A percentile compares a stretch with the other conserved stretches of the same genome.
These are phyloP conservation scores for Alaudala cheleensis DNA, from an alignment of 2,113 vertebrate species.

Conservation along the genomic window DNA sequence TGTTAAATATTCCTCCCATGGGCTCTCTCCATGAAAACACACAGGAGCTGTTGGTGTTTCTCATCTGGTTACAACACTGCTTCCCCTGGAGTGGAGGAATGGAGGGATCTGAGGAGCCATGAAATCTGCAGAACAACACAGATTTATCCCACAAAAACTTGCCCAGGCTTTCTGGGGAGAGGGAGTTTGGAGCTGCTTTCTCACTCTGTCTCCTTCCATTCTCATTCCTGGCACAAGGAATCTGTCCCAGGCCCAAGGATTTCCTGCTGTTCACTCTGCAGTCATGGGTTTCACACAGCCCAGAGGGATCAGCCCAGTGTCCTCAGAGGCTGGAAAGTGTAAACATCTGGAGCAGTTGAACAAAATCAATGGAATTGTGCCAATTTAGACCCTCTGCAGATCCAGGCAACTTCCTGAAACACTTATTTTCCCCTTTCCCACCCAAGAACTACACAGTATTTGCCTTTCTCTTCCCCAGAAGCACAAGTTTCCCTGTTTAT, in stretches of 20 bases:
- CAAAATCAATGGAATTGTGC: neutral
- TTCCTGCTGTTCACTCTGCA: neutral
- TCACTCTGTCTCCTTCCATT: neutral
- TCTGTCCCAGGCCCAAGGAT: neutral
- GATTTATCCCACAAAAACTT: neutral
- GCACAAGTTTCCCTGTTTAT: neutral
- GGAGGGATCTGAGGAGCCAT: neutral
- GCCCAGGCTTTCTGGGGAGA: neutral
- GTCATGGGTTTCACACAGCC: neutral
- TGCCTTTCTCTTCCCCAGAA: neutral
- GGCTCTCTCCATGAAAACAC: conserved; percentile 26
- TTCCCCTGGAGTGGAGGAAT: neutral
- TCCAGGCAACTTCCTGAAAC: neutral
- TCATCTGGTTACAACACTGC: neutral
- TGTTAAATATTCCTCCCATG: conserved; percentile 42
- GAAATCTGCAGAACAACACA: neutral
- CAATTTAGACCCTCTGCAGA: neutral
- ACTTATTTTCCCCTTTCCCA: neutral
- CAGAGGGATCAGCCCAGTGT: neutral
- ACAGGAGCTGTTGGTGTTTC: conserved; percentile 13
- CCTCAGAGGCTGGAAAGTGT: neutral
- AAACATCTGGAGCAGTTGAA: neutral
- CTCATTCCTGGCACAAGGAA: neutral
- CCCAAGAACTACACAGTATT: neutral
- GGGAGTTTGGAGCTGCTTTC: neutral